These are phyloP conservation scores for Apus apus DNA, from an alignment of 2,113 vertebrate genomes.

Conservation along the genomic window DNA sequence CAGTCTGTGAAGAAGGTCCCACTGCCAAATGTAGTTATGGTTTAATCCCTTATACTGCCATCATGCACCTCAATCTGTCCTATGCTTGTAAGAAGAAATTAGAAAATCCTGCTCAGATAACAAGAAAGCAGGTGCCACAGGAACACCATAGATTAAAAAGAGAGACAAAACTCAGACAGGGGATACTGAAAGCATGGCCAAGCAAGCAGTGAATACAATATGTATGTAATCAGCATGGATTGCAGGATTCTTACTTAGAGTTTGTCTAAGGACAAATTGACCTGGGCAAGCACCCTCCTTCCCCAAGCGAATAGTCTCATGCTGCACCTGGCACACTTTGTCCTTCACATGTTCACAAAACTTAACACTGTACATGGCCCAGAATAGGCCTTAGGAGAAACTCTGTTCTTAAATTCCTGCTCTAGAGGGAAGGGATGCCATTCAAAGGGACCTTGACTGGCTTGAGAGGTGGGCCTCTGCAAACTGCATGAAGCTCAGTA, in stretches of 20 bases:
- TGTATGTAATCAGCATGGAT: background rate
- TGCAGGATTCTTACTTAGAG: background rate
- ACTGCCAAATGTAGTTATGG: background rate
- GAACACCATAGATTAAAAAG: background rate
- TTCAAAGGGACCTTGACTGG: background rate
- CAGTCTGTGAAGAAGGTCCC: background rate
- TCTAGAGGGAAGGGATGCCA: background rate
- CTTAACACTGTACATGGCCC: background rate
- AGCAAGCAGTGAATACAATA: background rate
- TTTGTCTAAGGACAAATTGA: background rate
- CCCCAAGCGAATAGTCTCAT: rapidly evolving
- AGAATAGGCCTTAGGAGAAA: background rate
- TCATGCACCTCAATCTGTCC: background rate
- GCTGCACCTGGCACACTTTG: background rate
- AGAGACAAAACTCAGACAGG: background rate
- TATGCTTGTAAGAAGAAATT: background rate
- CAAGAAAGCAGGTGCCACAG: background rate
- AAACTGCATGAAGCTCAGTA: background rate
- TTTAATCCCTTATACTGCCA: background rate
- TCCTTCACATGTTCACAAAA: background rate
- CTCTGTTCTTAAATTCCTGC: background rate
- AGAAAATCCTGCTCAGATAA: background rate
- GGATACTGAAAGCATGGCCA: rapidly evolving
- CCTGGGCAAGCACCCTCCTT: background rate
- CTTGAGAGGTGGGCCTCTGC: rapidly evolving